phyloP scores from a whole-genome alignment of 2,797 vertebrate species.

The Psittacula echo region DNA sequence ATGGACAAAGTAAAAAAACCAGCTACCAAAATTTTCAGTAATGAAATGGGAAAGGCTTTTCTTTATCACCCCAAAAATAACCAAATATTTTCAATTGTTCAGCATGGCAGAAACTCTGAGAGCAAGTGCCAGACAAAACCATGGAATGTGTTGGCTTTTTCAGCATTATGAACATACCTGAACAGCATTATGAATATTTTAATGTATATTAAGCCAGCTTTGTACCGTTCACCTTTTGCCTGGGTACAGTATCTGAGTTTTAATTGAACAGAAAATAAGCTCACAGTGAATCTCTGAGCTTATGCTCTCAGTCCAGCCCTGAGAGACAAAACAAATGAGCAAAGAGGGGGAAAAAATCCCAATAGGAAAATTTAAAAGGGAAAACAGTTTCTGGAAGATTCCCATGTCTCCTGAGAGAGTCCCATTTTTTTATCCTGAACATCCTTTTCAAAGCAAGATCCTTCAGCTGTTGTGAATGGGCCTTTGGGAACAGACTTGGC shows the following conservation, averaged over 20 bases:
- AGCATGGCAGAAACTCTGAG: constrained; percentile 37
- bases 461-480: constrained; percentile 11
- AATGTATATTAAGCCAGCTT: constrained; percentile 23
- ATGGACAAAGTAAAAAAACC: constrained; percentile 32
- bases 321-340: constrained; percentile 11
- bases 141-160: constrained; percentile 27
- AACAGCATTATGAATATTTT: constrained; percentile 3
- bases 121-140: constrained; percentile 49
- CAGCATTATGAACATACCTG: constrained; percentile 7
- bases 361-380: background rate
- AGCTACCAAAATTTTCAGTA: constrained; percentile 27
- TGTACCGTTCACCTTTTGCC: constrained; percentile 16
- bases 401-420: background rate
- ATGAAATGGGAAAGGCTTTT: constrained; percentile 29
- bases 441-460: constrained; percentile 44
- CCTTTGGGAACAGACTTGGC: constrained; percentile 25
- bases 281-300: background rate
- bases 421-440: background rate
- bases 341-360: background rate
- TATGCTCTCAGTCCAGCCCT: background rate
- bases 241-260: constrained; percentile 2
- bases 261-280: background rate
- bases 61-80: background rate
- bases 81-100: constrained; percentile 17
- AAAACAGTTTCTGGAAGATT: constrained; percentile 30